These are phyloP conservation scores for Dromaius novaehollandiae DNA, from an alignment of 2,113 vertebrate species.

Conservation along the genomic window DNA sequence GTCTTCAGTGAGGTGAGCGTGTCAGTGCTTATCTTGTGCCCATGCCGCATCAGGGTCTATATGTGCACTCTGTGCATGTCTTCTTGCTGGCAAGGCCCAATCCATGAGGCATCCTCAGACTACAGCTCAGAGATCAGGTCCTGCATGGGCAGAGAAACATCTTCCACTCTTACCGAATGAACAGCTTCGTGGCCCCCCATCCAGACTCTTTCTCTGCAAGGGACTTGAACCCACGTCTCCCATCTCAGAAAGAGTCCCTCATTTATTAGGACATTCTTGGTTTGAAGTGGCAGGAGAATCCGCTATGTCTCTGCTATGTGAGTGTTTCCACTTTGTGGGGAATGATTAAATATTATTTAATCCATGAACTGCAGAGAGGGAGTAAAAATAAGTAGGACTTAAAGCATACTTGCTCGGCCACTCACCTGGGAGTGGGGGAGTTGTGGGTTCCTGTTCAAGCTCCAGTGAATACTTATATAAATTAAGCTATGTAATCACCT, in stretches of 20 bases:
- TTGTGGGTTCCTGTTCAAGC: neutral
- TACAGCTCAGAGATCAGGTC: neutral
- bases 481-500: neutral
- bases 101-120: neutral
- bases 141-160: neutral
- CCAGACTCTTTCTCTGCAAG: neutral
- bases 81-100: neutral
- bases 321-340: neutral
- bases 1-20: neutral
- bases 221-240: neutral
- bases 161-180: neutral
- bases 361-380: neutral
- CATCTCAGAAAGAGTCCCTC: neutral
- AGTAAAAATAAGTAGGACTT: neutral
- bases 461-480: neutral
- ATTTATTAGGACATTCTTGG: neutral
- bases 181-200: neutral
- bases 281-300: neutral
- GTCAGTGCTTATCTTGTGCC: neutral
- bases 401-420: neutral
- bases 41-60: neutral
- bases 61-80: neutral
- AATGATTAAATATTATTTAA: neutral
- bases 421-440: neutral
- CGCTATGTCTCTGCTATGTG: neutral